Base-by-base conservation (phyloP, 2,113 vertebrate species). In the Numida meleagris region DNA sequence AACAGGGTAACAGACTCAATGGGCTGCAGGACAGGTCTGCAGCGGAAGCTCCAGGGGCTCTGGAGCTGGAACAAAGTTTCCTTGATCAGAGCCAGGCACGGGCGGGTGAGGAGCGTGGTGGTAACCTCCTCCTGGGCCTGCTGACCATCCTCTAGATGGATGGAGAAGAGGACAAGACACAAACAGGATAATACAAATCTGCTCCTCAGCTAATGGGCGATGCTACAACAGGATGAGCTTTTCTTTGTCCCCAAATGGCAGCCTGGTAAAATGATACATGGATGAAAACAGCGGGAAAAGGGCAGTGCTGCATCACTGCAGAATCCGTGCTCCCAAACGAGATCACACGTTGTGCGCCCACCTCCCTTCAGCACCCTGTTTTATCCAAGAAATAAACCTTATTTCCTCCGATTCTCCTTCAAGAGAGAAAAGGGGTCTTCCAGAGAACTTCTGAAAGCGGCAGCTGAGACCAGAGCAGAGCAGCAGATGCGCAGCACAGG, bases 261-360 rank as follows among this genome's bases (percentile, higher is more conserved):
- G 45, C n/a, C 27, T 45, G 31, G 7, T 10, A 65, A 65, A 82
- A 34, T 1, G 3, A 27, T 0, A 0, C 31, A 23, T 0, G 23
- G 38, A 20, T 5, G 5, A 19, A 71, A 68, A 72, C 12, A 33
- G 17, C 75, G 17, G n/a, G 23, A 43, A 4, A 46, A 65, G 9
- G 23, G 10, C 34, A 50, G 42, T 12, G 7, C 1, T 21, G 12
- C 53, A 4, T 10, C 6, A 38, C 29, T 3, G 43, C 36, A 29
- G 73, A 29, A 14, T 25, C 76, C 2, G 31, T 1, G 50, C 19
- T 38, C 58, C 70, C 17, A 10, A 29, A 25, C 0, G 1, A 43
- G 68, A 45, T 2, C 38, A 0, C 40, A 57, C 0, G 62, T 29
- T 4, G 1, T 4, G 5, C 14, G 13, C 13, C 46, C 6, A 3